Conservation (phyloP, 2,113 vertebrate genomes). For the Puffinus mauretanicus region DNA sequence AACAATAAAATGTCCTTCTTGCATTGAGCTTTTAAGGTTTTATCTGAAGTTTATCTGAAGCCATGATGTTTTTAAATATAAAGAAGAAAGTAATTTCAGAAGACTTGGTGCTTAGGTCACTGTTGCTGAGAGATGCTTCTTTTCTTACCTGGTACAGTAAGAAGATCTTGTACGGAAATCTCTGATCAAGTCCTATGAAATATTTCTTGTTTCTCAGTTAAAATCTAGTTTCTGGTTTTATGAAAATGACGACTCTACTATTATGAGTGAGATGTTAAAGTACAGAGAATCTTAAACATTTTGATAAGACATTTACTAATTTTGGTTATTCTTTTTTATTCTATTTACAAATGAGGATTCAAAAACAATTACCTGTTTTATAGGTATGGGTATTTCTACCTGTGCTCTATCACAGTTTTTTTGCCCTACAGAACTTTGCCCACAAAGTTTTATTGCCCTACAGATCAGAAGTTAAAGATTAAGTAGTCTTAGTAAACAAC, state of each 20-base stretch:
- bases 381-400: neutral
- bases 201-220: neutral
- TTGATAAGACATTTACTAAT: neutral
- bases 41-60: constrained; percentile 41
- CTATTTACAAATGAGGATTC: neutral
- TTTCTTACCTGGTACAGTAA: neutral
- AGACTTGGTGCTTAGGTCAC: neutral
- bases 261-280: neutral
- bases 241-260: neutral
- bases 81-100: neutral
- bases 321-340: neutral
- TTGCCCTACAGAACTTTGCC: neutral
- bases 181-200: neutral
- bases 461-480: neutral
- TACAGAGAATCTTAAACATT: neutral
- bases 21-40: constrained; percentile 17
- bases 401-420: neutral
- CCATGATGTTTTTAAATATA: neutral
- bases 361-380: neutral
- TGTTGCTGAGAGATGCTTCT: neutral
- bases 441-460: neutral
- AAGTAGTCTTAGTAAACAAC: neutral
- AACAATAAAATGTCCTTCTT: constrained; percentile 43
- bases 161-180: neutral
- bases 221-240: neutral